Evolutionary conservation across 2,888 invertebrate genomes (phyloP), one percentile per base, ranked within the genome.

Genomic region (Eurytoma adleriae): DNA sequence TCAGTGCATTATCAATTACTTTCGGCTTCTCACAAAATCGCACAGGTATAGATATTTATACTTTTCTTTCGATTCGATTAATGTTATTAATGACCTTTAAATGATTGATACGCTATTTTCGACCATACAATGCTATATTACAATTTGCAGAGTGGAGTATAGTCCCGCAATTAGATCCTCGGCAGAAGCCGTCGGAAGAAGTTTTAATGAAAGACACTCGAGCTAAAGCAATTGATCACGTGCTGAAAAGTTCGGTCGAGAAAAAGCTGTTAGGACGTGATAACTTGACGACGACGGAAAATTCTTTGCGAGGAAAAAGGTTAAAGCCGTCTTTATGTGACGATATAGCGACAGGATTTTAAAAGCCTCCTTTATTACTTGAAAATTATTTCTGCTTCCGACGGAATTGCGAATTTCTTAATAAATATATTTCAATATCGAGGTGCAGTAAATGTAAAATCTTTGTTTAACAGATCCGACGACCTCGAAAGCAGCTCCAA

Each of bases 211-310:
- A 75, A 59, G 66, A 70, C 66, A 30, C 54, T n/a, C 40, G 56
- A 70, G 62, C 72, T 18, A 56, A n/a, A 57, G 57, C 18, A 52
- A 56, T 69, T 66, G 83, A 85, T 50, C 69, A 54, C 24, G 64
- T 7, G 30, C 16, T 54, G 18, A 72, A 27, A 54, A 72, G 50
- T 78, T 61, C 40, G 52, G 50, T 5, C 10, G 52, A 62, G 67
- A 62, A 72, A 78, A 48, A 62, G 73, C 27, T 18, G 66, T 56
- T 84, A 82, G 83, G 72, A 78, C 13, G 48, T 13, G 68, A 74
- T 30, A 74, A 75, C 59, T 66, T 20, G 52, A 66, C 59, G 40
- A 52, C 27, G 12, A 30, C 13, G 7, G 24, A 70, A 52, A 59
- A 52, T 79, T 14, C 62, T 24, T 48, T 50, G 4, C 70, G 24